These are phyloP conservation scores for Liodrosophila aerea DNA, from an alignment of 2,888 invertebrate genomes.

Conservation along the genomic window DNA sequence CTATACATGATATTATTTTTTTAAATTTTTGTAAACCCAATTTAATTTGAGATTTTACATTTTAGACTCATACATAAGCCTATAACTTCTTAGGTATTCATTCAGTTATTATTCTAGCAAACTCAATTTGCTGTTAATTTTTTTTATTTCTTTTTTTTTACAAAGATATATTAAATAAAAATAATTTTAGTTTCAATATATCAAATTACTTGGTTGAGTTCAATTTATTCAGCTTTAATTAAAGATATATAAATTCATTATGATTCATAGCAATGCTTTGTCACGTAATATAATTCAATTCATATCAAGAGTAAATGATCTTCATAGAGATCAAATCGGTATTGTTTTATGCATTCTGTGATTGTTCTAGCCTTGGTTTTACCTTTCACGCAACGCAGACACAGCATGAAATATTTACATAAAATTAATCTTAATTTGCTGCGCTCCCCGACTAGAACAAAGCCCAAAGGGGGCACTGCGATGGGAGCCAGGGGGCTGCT, in stretches of 20 bases:
- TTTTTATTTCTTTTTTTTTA: too few relatives aligned
- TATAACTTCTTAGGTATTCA: too few relatives aligned
- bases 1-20: too few relatives aligned
- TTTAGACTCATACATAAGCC: too few relatives aligned
- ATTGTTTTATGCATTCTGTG: constrained; percentile 47
- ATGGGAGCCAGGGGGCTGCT: not conserved
- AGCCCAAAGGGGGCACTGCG: not conserved
- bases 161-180: too few relatives aligned
- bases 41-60: too few relatives aligned
- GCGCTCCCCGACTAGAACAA: constrained; percentile 30
- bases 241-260: constrained; percentile 4
- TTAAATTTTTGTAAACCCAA: too few relatives aligned
- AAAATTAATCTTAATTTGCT: constrained; percentile 62
- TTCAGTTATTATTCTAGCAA: too few relatives aligned
- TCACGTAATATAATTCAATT: constrained; percentile 17
- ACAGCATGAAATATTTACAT: constrained; percentile 57
- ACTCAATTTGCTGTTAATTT: too few relatives aligned
- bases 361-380: constrained; percentile 19
- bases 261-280: constrained; percentile 28
- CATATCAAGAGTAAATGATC: constrained; percentile 32
- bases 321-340: constrained; percentile 34
- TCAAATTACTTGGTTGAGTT: not conserved
- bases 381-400: constrained; percentile 17
- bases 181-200: too few relatives aligned
- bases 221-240: constrained; percentile 7